Base-by-base conservation (phyloP, 2,888 invertebrate species). In the Apamea sordens region DNA sequence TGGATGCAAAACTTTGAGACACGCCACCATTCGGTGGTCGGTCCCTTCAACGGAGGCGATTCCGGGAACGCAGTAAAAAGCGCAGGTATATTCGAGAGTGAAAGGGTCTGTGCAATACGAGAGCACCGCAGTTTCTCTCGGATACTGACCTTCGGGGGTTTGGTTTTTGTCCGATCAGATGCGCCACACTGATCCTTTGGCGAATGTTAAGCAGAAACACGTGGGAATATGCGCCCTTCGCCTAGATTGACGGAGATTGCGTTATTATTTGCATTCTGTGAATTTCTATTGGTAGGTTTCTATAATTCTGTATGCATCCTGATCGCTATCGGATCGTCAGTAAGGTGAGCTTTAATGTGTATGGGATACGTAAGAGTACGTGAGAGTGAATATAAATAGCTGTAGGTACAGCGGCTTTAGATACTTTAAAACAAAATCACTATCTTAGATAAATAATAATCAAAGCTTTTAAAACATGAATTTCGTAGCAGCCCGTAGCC, bases 91-190 rank as follows among this genome's bases (percentile, higher is more conserved):
- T 92, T 93, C 92, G 96, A 97, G 95, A 97, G 97, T 97, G 97
- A 97, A 97, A 97, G 97, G 97, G 96, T 96, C 97, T 93, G 93
- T 95, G 96, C 97, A 96, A 97, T 95, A 93, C 93, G 96, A 96
- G 95, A 94, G 77, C 87, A 93, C 93, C 94, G 94, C 93, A 95
- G 96, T 95, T 96, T 96, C 95, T 93, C 94, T 93, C 85, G 82
- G 86, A 85, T 90, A 92, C 95, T 96, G 96, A 96, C 96, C 96
- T 95, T 94, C 92, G 80, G 93, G 95, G 71, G 18, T 94, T 94
- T 92, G 80, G 93, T 95, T 95, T 96, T 96, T 96, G 94, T 91
- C 90, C 88, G 89, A 95, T 95, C 95, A 94, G 93, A 95, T 95
- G 94, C 92, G 91, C 92, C 88, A 90, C 90, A 90, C 87, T 88